Conservation (phyloP, 23 tunicate genomes). For the Aplidium turbinatum region DNA sequence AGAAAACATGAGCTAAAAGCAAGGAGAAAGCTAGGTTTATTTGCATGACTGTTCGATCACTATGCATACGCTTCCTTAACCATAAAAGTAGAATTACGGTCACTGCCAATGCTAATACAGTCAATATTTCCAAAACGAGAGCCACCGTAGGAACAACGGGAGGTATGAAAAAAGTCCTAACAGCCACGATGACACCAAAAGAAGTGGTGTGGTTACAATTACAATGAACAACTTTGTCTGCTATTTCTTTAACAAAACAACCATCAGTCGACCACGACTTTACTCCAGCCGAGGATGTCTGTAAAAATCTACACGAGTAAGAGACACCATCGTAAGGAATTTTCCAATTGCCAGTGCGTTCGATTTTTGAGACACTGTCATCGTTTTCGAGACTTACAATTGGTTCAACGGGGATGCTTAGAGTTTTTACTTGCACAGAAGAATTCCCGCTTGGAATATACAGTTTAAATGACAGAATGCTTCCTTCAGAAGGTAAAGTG, state of each 20-base stretch:
- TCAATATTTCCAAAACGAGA: slow-evolving; percentile 33
- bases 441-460: neutral
- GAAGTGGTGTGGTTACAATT: slow-evolving; percentile 71
- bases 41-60: slow-evolving; percentile 52
- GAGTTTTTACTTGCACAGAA: neutral
- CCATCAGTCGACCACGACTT: slow-evolving; percentile 45
- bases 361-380: neutral
- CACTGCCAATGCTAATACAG: slow-evolving; percentile 27
- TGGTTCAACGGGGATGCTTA: slow-evolving; percentile 20
- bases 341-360: neutral
- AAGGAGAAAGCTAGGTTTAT: slow-evolving; percentile 51
- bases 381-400: slow-evolving; percentile 4
- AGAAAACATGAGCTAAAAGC: slow-evolving; percentile 39
- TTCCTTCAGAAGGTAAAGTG: too few relatives aligned
- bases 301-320: slow-evolving; percentile 20
- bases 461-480: too few relatives aligned
- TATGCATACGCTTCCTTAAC: slow-evolving; percentile 45
- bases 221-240: slow-evolving; percentile 23
- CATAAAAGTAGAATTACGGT: slow-evolving; percentile 47
- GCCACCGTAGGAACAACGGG: slow-evolving; percentile 21
- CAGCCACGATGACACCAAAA: slow-evolving; percentile 63
- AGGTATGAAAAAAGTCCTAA: slow-evolving; percentile 42
- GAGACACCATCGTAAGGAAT: slow-evolving; percentile 10
- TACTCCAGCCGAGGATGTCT: neutral
- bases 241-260: slow-evolving; percentile 2